phyloP scores from a whole-genome alignment of 2,797 vertebrate genomes.

The Onychomys torridus region DNA sequence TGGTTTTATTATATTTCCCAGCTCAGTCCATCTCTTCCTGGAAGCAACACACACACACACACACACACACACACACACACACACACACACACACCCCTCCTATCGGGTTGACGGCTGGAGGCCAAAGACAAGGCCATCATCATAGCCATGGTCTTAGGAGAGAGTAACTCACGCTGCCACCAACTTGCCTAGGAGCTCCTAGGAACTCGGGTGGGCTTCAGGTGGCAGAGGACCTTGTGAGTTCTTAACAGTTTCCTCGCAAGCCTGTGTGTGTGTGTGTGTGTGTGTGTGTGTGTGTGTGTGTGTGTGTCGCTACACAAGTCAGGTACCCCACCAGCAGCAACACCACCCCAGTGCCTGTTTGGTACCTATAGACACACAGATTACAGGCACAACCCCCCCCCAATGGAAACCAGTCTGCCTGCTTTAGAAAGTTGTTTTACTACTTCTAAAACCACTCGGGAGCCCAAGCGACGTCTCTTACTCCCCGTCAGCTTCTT shows the following conservation, averaged over 20 bases:
- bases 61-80: too few relatives aligned
- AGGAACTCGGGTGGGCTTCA: background rate
- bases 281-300: too few relatives aligned
- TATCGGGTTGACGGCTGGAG: background rate
- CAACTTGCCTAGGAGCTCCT: background rate
- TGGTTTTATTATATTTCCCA: conserved; percentile 18
- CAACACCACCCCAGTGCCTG: background rate
- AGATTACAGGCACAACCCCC: conserved; percentile 54
- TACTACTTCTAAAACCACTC: conserved; percentile 69
- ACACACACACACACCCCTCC: background rate
- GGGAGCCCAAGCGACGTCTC: conserved; percentile 44
- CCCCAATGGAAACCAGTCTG: conserved; percentile 78
- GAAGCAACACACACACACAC: background rate
- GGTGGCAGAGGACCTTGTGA: background rate
- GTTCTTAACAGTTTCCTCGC: background rate
- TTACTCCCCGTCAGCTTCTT: background rate
- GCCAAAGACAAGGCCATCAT: background rate
- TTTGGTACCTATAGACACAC: conserved; percentile 69
- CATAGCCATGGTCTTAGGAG: background rate
- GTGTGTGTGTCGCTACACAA: background rate
- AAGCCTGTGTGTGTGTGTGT: background rate
- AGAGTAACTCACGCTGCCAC: background rate
- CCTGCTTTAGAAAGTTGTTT: conserved; percentile 82
- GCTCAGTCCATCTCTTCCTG: background rate
- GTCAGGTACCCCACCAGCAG: conserved; percentile 20